Evolutionary conservation across 2,797 vertebrate species (phyloP).

Genomic region (Erethizon dorsatum): DNA sequence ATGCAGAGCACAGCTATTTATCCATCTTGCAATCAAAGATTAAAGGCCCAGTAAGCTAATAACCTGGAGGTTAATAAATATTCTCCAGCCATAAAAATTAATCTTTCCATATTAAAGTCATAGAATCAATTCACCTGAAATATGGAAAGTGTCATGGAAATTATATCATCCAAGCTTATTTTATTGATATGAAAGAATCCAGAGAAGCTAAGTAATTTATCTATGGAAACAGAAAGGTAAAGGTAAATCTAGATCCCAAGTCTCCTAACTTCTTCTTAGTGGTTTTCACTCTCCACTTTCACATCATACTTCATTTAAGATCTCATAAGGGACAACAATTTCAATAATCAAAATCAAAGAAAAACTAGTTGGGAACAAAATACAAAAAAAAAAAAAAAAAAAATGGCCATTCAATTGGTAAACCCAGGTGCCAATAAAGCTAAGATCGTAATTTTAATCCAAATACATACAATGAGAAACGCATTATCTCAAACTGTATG

Average conservation of each 20-base stretch:
- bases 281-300: background rate
- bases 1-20: background rate
- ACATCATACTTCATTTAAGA: conserved; percentile 13
- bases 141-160: conserved; percentile 57
- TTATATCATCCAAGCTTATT: conserved; percentile 23
- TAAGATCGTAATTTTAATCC: conserved; percentile 23
- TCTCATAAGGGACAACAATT: conserved; percentile 1
- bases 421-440: background rate
- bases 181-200: conserved; percentile 34
- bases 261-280: background rate
- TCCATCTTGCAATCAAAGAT: background rate
- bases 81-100: conserved; percentile 36
- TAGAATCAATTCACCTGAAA: conserved; percentile 26
- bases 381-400: conserved; percentile 54
- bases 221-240: background rate
- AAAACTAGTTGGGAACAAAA: conserved; percentile 54
- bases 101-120: conserved; percentile 49
- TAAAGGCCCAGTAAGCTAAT: conserved; percentile 59
- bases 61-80: conserved; percentile 49
- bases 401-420: conserved; percentile 3
- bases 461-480: conserved; percentile 8
- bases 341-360: conserved; percentile 47
- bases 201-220: background rate
- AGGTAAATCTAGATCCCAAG: background rate
- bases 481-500: background rate